Conservation (phyloP, 2,888 invertebrate genomes). For the Pachymerium ferrugineum region DNA sequence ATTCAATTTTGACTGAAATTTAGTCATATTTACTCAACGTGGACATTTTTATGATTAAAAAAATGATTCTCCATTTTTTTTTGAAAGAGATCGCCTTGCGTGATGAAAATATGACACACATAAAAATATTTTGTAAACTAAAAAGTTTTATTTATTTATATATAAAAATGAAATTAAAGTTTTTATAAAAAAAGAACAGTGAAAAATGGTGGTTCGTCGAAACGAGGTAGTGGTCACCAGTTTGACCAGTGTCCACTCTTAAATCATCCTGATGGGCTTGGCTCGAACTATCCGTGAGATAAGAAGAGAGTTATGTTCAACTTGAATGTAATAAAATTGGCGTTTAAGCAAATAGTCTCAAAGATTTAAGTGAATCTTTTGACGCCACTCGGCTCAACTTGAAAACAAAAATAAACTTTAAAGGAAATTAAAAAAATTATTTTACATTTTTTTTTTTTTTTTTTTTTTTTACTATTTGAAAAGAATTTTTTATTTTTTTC, state of each 20-base stretch:
- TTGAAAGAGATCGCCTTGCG: no score
- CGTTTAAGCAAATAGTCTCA: slow-evolving; percentile 32
- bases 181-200: no score
- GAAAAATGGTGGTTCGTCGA: not conserved
- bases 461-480: not conserved
- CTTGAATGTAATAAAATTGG: slow-evolving; percentile 33
- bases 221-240: slow-evolving; percentile 29
- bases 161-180: no score
- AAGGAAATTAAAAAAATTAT: not conserved
- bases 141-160: not conserved
- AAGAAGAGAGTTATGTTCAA: slow-evolving; percentile 32
- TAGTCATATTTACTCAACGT: no score
- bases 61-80: no score
- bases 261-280: slow-evolving; percentile 25
- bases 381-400: not conserved
- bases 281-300: slow-evolving; percentile 24
- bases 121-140: no score
- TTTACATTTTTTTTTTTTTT: not conserved
- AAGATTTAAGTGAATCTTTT: slow-evolving; percentile 32
- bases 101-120: no score
- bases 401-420: slow-evolving; percentile 8
- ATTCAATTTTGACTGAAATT: no score
- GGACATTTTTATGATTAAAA: no score
- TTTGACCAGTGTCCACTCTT: slow-evolving; percentile 16
- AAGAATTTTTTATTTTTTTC: not conserved